A percentile compares a stretch with the other conserved stretches of the same genome.
Evolutionary conservation across 37 sponge, comb jelly and placozoan genomes (phyloP).

Genomic region (Oscarella lobularis): DNA sequence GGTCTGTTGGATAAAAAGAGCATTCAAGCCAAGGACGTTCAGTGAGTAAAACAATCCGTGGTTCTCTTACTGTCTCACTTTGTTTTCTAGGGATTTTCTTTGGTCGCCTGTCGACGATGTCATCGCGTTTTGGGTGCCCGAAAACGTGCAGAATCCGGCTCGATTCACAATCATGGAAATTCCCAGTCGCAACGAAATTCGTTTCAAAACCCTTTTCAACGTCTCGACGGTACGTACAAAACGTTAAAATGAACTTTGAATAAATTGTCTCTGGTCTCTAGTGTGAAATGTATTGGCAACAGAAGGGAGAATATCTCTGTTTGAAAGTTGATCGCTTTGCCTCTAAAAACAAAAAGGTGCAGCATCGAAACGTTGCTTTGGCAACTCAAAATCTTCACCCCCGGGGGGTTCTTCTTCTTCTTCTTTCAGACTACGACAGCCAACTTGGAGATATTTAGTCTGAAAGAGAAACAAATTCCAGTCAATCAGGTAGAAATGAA

Average conservation of each 20-base stretch:
- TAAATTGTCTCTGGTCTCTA: constrained; percentile 7
- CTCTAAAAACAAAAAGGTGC: constrained; percentile 86
- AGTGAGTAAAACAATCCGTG: constrained; percentile 16
- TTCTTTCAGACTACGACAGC: constrained; percentile 39
- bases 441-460: constrained; percentile 86
- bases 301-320: constrained; percentile 75
- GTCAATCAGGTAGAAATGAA: constrained; percentile 93
- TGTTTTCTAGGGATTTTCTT: constrained; percentile 49
- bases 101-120: constrained; percentile 83
- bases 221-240: constrained; percentile 58
- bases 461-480: constrained; percentile 77
- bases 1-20: constrained; percentile 67
- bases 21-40: constrained; percentile 40
- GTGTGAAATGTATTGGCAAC: constrained; percentile 90
- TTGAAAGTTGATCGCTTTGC: constrained; percentile 68
- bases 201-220: constrained; percentile 80
- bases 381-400: no score
- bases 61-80: background rate
- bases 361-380: no score
- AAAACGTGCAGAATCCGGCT: constrained; percentile 70
- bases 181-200: constrained; percentile 61
- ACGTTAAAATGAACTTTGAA: background rate
- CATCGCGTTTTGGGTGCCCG: constrained; percentile 94
- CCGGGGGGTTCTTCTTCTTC: no score
- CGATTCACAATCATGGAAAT: constrained; percentile 79